Percentiles rank a stretch among this genome's conserved stretches.
Conservation (phyloP, 2,888 invertebrate genomes). For the Plagodis pulveraria region DNA sequence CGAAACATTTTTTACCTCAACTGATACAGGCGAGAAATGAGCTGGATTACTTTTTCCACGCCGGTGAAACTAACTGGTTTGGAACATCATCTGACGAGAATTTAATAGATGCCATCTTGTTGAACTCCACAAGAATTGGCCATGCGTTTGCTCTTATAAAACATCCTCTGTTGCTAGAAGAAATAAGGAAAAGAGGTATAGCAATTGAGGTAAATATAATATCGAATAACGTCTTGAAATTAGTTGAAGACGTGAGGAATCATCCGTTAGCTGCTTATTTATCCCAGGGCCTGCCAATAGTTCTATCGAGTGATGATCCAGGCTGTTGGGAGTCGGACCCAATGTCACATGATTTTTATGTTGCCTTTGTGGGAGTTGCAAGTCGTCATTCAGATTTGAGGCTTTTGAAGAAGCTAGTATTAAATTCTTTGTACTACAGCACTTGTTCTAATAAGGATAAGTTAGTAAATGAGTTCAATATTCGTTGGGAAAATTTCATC, state of each 20-base stretch:
- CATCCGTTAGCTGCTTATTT: conserved; percentile 89
- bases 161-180: conserved; percentile 87
- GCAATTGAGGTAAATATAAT: conserved; percentile 92
- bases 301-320: conserved; percentile 92
- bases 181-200: conserved; percentile 85
- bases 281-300: conserved; percentile 88
- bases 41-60: conserved; percentile 90
- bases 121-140: conserved; percentile 90
- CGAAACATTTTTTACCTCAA: conserved; percentile 84
- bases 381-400: conserved; percentile 88
- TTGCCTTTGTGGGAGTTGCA: conserved; percentile 90
- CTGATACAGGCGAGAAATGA: conserved; percentile 75
- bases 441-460: conserved; percentile 76
- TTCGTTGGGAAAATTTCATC: conserved; percentile 72
- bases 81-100: conserved; percentile 88
- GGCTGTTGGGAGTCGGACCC: conserved; percentile 90
- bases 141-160: conserved; percentile 90
- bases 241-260: conserved; percentile 90
- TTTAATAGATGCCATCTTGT: conserved; percentile 89
- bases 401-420: conserved; percentile 89
- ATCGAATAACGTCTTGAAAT: conserved; percentile 90
- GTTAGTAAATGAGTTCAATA: conserved; percentile 67
- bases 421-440: conserved; percentile 90
- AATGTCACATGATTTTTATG: conserved; percentile 89
- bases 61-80: conserved; percentile 92